Conservation (phyloP, 30 jellyfish, hydroid and myxozoan genomes). For the Haliclystus octoradiatus region DNA sequence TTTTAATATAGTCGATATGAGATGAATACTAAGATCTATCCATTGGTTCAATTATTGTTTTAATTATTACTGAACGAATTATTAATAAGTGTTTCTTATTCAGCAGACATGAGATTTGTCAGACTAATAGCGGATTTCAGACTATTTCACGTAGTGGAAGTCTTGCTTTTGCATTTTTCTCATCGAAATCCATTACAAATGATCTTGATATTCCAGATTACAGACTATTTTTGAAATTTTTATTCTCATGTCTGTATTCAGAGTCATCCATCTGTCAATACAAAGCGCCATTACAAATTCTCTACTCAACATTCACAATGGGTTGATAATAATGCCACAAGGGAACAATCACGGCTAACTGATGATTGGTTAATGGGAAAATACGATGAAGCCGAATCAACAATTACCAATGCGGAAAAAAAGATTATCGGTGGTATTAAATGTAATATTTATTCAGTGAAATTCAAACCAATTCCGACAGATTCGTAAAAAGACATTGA, state of each 20-base stretch:
- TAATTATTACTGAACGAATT: no score
- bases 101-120: neutral
- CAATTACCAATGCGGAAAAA: constrained; percentile 38
- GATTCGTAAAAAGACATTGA: neutral
- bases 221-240: no score
- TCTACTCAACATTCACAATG: constrained; percentile 43
- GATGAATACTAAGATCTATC: no score
- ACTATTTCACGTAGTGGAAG: neutral
- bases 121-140: neutral
- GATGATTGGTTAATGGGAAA: constrained; percentile 90
- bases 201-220: no score
- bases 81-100: no score
- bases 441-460: constrained; percentile 48
- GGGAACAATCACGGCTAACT: constrained; percentile 67
- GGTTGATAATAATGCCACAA: constrained; percentile 76
- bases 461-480: neutral
- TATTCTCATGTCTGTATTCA: no score
- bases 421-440: constrained; percentile 48
- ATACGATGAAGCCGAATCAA: constrained; percentile 56
- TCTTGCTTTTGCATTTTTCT: no score
- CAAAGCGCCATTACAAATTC: constrained; percentile 40
- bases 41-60: no score
- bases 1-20: no score
- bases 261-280: constrained; percentile 52
- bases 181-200: no score